Base-by-base conservation (phyloP, 2,888 invertebrate species). In the Luperina testacea region DNA sequence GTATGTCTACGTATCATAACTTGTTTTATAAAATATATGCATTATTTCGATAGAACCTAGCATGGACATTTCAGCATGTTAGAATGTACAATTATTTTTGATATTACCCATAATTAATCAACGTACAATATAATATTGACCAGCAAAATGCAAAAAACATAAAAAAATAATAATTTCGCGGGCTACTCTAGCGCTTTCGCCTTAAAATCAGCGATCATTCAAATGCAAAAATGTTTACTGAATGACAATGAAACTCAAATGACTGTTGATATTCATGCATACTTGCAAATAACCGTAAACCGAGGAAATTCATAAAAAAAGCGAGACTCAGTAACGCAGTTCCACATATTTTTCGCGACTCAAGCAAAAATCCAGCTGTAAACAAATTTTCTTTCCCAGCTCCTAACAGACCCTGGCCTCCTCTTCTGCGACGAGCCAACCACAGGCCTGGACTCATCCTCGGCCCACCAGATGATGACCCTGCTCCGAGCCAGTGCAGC, bases 401-500 rank as follows among this genome's bases (percentile, higher is more conserved):
- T 99, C 61, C 94, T 99, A 75, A 99, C 99, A 64, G 98, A 99
- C 95, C 99, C 99, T 0, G 98, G 98, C 1, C 97, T 99, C 59
- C 95, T 99, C 64, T 99, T 99, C 95, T 98, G 99, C 92, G 99
- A 99, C 91, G 99, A 99, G 92, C 99, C 99, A 13, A 99, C 99
- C 0, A 99, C 99, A 0, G 99, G 99, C 0, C 94, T 98, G 77
- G 99, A 99, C 94, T 99, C 99, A 0, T 99, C 98, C 90, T 99
- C 99, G 92, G 99, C 99, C 0, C 98, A 98, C 92, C 98, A 98
- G 92, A 97, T 99, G 78, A 98, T 98, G 77, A 96, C 97, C 11
- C 97, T 98, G 73, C 97, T 98, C 90, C 97, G 98, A 51, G 96
- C 97, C 83, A 97, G 98, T 92, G 98, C 98, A 0, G 97, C 97